These are phyloP conservation scores for Eupithecia subumbrata DNA, from an alignment of 2,888 invertebrate genomes.

Conservation along the genomic window DNA sequence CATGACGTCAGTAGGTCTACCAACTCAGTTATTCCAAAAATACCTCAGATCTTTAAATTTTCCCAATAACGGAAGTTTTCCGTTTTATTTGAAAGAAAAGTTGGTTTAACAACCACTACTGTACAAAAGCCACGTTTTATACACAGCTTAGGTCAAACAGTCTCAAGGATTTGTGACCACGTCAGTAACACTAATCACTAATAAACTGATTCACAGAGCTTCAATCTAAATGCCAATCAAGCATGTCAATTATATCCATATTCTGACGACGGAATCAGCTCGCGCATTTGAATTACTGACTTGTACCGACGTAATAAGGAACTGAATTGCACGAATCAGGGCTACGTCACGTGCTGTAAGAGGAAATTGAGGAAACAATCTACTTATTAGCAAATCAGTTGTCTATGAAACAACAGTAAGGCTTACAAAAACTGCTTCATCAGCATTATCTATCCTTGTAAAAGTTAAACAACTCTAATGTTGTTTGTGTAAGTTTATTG, in stretches of 20 bases:
- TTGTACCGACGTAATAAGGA: conserved; percentile 44
- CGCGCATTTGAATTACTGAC: conserved; percentile 44
- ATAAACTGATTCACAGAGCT: conserved; percentile 38
- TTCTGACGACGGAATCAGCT: conserved; percentile 32
- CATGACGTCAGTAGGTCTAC: neutral
- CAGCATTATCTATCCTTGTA: too few species aligned
- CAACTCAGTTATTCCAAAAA: neutral
- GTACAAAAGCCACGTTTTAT: neutral
- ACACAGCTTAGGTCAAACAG: neutral
- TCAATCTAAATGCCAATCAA: conserved; percentile 54
- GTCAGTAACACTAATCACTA: conserved; percentile 17
- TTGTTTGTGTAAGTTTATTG: too few species aligned
- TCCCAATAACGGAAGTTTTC: neutral
- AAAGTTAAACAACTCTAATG: too few species aligned
- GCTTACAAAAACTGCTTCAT: too few species aligned
- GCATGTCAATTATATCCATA: conserved; percentile 52
- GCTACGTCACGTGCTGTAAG: conserved; percentile 37
- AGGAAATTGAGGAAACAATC: conserved; percentile 19
- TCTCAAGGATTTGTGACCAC: conserved; percentile 1
- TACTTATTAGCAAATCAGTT: neutral
- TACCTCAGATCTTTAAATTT: neutral
- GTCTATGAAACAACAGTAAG: neutral
- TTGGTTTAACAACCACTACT: neutral
- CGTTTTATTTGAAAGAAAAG: neutral
- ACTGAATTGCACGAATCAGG: conserved; percentile 45